Conservation (phyloP, 2,888 invertebrate genomes). For the Drosophila kokeensis region DNA sequence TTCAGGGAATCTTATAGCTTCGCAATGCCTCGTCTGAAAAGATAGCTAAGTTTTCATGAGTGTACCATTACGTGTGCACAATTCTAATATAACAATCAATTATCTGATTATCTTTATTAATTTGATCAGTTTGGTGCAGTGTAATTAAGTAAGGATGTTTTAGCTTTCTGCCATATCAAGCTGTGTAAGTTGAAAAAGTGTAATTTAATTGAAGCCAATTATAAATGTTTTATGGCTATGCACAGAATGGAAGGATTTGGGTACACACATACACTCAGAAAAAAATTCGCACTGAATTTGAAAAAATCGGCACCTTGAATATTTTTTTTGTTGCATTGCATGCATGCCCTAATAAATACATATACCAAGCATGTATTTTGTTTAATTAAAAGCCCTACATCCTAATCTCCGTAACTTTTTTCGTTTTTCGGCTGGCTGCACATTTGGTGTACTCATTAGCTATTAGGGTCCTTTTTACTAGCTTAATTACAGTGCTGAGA, state of each 20-base stretch:
- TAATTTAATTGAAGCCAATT: too few relatives aligned
- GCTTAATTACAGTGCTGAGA: constrained; percentile 8
- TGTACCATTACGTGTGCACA: not conserved
- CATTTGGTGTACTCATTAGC: not conserved
- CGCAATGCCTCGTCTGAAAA: not conserved
- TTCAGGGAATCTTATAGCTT: not conserved
- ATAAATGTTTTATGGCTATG: not conserved
- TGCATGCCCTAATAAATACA: not conserved
- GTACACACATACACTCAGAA: not conserved
- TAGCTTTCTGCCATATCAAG: too few relatives aligned
- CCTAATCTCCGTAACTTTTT: not conserved
- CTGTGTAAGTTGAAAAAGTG: too few relatives aligned
- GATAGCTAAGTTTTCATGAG: not conserved
- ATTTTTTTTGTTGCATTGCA: not conserved
- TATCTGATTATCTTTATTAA: not conserved
- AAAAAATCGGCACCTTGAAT: too few relatives aligned
- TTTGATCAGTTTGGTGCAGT: not conserved
- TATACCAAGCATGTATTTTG: not conserved
- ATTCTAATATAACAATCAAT: not conserved
- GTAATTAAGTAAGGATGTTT: not conserved
- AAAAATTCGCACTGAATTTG: not conserved
- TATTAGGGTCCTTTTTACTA: not conserved
- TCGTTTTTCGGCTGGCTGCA: not conserved
- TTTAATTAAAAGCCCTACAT: constrained; percentile 1
- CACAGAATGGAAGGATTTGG: not conserved